phyloP scores from a whole-genome alignment of 2,797 vertebrate genomes.

The Tadarida brasiliensis region DNA sequence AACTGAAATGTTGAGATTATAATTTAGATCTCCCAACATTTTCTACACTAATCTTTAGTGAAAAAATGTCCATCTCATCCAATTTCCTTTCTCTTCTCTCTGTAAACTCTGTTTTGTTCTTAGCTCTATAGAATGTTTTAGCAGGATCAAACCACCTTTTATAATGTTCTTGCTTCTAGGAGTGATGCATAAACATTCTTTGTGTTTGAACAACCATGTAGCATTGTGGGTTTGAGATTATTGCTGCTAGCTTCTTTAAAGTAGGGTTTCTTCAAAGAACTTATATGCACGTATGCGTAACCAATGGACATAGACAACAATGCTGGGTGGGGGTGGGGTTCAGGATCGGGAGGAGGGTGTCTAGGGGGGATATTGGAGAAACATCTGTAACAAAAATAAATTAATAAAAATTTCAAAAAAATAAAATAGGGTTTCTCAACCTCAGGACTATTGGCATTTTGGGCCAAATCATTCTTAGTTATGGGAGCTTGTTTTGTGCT shows the following conservation, averaged over 20 bases:
- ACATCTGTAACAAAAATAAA: too few species aligned
- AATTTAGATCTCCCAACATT: not conserved
- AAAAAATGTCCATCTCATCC: not conserved
- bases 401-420: too few species aligned
- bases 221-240: not conserved
- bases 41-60: constrained; percentile 31
- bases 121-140: constrained; percentile 10
- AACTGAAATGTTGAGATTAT: constrained; percentile 4
- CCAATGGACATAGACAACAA: too few species aligned
- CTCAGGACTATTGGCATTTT: not conserved
- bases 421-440: constrained; percentile 14
- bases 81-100: constrained; percentile 44
- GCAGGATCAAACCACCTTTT: not conserved
- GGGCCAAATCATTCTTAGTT: not conserved
- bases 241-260: constrained; percentile 50
- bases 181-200: constrained; percentile 59
- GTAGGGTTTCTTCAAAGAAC: not conserved
- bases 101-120: not conserved
- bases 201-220: not conserved
- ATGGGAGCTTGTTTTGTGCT: not conserved
- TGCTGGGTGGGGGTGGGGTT: too few species aligned
- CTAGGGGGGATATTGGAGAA: too few species aligned
- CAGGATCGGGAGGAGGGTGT: too few species aligned
- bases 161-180: constrained; percentile 6
- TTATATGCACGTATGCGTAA: too few species aligned